Evolutionary conservation across 2,888 invertebrate species (phyloP), one percentile per base, ranked within the genome.

Genomic region (Tetheella fluctuosa): DNA sequence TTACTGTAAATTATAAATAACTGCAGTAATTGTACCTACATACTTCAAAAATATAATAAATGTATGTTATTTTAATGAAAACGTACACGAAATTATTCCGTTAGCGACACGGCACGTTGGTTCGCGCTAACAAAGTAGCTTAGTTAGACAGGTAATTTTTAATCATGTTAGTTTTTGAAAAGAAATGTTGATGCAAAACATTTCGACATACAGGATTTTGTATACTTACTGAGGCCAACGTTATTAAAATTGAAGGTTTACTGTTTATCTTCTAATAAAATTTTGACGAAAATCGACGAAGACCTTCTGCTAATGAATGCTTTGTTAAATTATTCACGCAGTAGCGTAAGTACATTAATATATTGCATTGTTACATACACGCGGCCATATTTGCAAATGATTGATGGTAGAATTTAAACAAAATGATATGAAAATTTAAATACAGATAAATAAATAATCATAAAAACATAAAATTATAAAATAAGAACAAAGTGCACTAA

Each of bases 201-300:
- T 48, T 48, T 48, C 10, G 17, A 37, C 20, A 17, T n/a, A 34
- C 20, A 34, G 55, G 55, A 55, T 34, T 55, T 34, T 23, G 12
- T 55, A 13, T n/a, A 34, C 12, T 34, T 34, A 37, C 13, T 15
- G 17, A 34, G 34, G 23, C 15, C 20, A 37, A 55, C 10, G 17
- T 30, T 54, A 10, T n/a, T 55, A 20, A 23, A 17, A 34, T 34
- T 55, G 37, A 55, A 55, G 34, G 28, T 28, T 57, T 23, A 8
- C 30, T 55, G 23, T 5, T 13, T 54, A 23, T 59, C 54, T 34
- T 37, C 30, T 20, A 20, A 34, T 55, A 23, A 55, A 34, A 23
- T 55, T 34, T 34, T 37, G 30, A 30, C 20, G 30, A 28, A 10
- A 3, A 39, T 39, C n/a, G 15, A 39, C 39, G 12, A n/a, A 48